Evolutionary conservation across 1,140 invertebrate species (phyloP), one percentile per base, ranked within the genome.

Genomic region (Lepidotrigona ventralis): DNA sequence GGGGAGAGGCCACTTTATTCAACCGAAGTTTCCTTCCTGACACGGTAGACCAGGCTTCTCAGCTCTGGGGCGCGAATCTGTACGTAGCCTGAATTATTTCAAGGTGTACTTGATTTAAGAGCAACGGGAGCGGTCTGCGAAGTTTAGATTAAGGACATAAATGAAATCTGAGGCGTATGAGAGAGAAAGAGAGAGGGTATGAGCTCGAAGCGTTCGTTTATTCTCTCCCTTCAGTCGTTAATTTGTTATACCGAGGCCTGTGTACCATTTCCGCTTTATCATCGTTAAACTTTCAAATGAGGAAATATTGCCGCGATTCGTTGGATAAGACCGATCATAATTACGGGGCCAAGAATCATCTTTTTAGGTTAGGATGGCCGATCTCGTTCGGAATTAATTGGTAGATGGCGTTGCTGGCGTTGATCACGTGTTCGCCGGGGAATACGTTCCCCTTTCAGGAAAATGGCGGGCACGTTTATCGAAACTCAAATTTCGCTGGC

Each of bases 271-370:
- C 15, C 26, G n/a, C 46, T 77, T 77, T 54, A 66, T 66, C 63
- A 53, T 77, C 63, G 75, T 77, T 77, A 77, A 77, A 66, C 66
- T 66, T 77, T 66, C 63, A 54, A 77, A 77, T 26, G 26, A 77
- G 26, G 75, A 77, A 33, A 66, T 77, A 77, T 29, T 11, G 46
- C 11, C 17, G 17, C 26, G 23, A 51, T 51, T 53, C 69, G 46
- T 19, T 4, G n/a, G 15, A 19, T 14, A 46, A 70, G 68, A 70
- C 12, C 14, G 21, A 51, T 21, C 17, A 9, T 46, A 46, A 46
- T 46, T 46, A 46, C 39, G 39, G 23, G 58, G 1, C 11, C 23
- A n/a, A 1, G 58, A n/a, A 60, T 23, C 23, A 23, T 60, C 23
- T n/a, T 14, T n/a, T n/a, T 12, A 12, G 11, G 3, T 60, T 14